Evolutionary conservation across 2,888 invertebrate species (phyloP).

Genomic region (Nebria brevicollis): DNA sequence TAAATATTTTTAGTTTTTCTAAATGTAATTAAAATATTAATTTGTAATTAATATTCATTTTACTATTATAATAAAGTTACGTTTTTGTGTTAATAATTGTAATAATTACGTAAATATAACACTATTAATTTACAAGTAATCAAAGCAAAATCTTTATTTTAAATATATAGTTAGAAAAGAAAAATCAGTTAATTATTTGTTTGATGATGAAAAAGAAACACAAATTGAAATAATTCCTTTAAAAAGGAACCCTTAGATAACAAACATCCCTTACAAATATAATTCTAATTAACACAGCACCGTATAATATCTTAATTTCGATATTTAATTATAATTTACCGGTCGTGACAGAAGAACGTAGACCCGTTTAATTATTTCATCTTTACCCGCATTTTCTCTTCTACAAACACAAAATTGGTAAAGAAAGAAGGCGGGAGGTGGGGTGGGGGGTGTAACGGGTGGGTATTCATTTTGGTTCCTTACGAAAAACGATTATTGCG

Average conservation of each 20-base stretch:
- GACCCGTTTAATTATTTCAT: slow-evolving; percentile 42
- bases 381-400: not conserved
- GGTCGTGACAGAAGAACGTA: slow-evolving; percentile 17
- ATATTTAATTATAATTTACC: slow-evolving; percentile 49
- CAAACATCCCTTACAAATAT: slow-evolving; percentile 20
- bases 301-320: slow-evolving; percentile 46
- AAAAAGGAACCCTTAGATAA: not conserved
- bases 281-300: slow-evolving; percentile 46
- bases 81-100: too few relatives aligned
- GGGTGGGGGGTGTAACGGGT: not conserved
- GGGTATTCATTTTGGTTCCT: slow-evolving; percentile 30
- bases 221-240: not conserved
- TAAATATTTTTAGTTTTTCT: not conserved
- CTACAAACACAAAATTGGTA: not conserved
- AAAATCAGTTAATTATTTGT: too few relatives aligned
- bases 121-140: too few relatives aligned
- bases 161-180: too few relatives aligned
- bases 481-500: slow-evolving; percentile 45
- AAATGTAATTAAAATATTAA: not conserved
- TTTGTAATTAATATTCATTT: not conserved
- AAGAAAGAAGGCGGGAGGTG: not conserved
- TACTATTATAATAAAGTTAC: not conserved
- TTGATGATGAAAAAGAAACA: not conserved
- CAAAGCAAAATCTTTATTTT: too few relatives aligned
- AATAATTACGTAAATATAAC: too few relatives aligned